Evolutionary conservation across 1,140 invertebrate species (phyloP).

Genomic region (Danaus plexippus): DNA sequence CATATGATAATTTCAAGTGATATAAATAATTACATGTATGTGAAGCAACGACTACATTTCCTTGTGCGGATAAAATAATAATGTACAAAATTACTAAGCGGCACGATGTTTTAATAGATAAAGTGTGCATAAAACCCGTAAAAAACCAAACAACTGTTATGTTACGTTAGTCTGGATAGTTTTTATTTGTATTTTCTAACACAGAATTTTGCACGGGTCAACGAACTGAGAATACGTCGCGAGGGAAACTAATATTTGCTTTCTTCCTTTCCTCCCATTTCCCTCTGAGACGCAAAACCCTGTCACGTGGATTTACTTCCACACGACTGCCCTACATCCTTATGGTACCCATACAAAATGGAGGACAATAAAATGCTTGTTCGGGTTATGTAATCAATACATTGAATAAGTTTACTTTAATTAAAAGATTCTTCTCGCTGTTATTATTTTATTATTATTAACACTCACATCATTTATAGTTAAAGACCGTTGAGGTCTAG

Average conservation of each 20-base stretch:
- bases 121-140: conserved; percentile 27
- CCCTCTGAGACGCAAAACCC: conserved; percentile 43
- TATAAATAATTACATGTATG: too few relatives aligned
- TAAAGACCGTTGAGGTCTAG: too few relatives aligned
- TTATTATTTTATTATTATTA: too few relatives aligned
- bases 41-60: too few relatives aligned
- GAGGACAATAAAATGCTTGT: too few relatives aligned
- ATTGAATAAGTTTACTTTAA: too few relatives aligned
- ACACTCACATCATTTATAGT: too few relatives aligned
- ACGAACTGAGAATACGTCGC: conserved; percentile 50
- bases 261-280: conserved; percentile 45
- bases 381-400: too few relatives aligned
- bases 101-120: conserved; percentile 27
- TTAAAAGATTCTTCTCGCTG: too few relatives aligned
- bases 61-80: too few relatives aligned
- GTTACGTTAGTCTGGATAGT: conserved; percentile 45
- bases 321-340: conserved; percentile 36
- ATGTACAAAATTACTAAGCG: background rate
- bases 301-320: conserved; percentile 51
- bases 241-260: conserved; percentile 64
- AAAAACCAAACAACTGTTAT: conserved; percentile 47
- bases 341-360: too few relatives aligned
- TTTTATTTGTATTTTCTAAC: conserved; percentile 40
- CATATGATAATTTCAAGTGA: too few relatives aligned
- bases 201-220: conserved; percentile 59